A percentile compares a stretch with the other conserved stretches of the same genome.
Conservation (phyloP, 2,797 vertebrate species). For the Gallirallus australis region DNA sequence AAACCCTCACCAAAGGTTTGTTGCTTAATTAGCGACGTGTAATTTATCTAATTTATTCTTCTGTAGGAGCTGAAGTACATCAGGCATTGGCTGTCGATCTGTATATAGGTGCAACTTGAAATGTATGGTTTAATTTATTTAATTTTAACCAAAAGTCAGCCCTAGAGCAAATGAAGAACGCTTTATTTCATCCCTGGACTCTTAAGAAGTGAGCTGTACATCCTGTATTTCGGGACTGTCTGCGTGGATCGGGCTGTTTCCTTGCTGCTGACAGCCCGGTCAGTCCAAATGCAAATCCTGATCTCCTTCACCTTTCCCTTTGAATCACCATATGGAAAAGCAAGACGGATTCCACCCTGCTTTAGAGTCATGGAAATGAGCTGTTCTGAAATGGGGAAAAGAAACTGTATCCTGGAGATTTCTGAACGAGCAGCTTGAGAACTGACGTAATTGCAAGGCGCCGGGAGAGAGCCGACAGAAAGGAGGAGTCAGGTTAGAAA, state of each 20-base stretch:
- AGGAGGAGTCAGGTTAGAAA: neutral
- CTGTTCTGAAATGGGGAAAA: constrained; percentile 8
- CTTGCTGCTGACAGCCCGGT: neutral
- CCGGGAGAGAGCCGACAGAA: neutral
- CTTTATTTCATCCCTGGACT: neutral
- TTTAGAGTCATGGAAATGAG: neutral
- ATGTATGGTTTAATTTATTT: neutral
- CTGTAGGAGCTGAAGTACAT: neutral
- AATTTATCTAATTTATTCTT: neutral
- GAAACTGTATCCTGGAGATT: neutral
- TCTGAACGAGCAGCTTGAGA: constrained; percentile 49
- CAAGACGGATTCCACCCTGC: neutral
- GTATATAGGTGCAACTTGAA: neutral
- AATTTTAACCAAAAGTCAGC: neutral
- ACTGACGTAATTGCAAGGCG: constrained; percentile 13
- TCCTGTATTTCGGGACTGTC: neutral
- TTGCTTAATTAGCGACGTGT: neutral
- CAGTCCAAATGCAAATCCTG: neutral
- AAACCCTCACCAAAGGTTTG: neutral
- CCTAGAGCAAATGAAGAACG: neutral
- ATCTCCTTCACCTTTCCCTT: constrained; percentile 5
- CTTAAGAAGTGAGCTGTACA: neutral
- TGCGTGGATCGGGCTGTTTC: neutral
- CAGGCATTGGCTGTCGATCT: neutral
- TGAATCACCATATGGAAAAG: neutral